phyloP scores from a whole-genome alignment of 2,113 vertebrate genomes.

The Orthonyx spaldingii region DNA sequence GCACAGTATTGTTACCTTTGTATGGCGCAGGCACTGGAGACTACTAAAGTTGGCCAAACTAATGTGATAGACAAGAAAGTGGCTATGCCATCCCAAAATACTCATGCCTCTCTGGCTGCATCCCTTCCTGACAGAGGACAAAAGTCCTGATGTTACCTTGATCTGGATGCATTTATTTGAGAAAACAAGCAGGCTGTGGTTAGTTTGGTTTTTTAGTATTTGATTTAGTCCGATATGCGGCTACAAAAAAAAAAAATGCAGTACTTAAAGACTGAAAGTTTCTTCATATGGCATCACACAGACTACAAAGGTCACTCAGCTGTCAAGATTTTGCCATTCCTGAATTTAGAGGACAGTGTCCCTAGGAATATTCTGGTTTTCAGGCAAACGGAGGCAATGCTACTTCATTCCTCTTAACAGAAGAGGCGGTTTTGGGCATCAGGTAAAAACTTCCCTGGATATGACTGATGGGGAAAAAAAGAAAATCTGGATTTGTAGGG shows the following conservation, averaged over 20 bases:
- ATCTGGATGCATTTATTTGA: background rate
- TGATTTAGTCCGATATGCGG: background rate
- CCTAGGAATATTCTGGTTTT: background rate
- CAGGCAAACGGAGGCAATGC: rapidly evolving
- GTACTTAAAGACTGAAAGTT: background rate
- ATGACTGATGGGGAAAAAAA: background rate
- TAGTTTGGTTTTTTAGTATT: background rate
- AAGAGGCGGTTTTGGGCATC: background rate
- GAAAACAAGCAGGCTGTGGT: background rate
- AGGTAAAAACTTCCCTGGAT: background rate
- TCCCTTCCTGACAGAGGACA: background rate
- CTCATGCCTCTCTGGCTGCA: background rate
- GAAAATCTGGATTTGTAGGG: background rate
- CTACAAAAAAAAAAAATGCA: background rate
- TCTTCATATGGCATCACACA: background rate
- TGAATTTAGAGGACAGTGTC: background rate
- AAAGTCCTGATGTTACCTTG: background rate
- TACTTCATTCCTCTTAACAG: background rate
- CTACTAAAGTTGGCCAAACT: background rate
- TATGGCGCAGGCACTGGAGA: background rate
- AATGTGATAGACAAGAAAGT: background rate
- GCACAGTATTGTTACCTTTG: background rate
- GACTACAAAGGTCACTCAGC: background rate
- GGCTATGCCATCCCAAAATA: background rate
- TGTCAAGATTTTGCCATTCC: background rate